phyloP scores from a whole-genome alignment of 2,113 vertebrate genomes.

The Fulica atra region DNA sequence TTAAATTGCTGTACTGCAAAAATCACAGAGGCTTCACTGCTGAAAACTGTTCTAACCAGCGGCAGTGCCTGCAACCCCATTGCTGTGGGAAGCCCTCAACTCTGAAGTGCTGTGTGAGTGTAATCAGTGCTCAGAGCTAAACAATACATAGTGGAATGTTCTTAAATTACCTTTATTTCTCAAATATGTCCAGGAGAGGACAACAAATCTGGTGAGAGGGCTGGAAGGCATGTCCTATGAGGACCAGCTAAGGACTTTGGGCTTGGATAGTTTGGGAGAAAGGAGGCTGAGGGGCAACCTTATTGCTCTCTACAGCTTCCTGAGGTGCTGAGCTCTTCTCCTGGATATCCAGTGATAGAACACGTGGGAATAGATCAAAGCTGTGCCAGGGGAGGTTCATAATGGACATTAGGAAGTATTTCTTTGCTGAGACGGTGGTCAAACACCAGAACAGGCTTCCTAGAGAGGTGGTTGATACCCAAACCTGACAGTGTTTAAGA shows the following conservation, averaged over 20 bases:
- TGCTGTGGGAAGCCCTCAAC: not conserved
- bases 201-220: not conserved
- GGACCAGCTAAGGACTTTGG: no score
- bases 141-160: not conserved
- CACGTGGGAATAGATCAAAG: rapidly evolving
- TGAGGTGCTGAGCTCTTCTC: not conserved
- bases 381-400: not conserved
- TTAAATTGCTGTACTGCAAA: not conserved
- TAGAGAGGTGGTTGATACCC: not conserved
- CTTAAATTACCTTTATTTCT: not conserved
- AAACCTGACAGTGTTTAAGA: not conserved
- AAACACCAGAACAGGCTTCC: not conserved
- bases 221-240: not conserved
- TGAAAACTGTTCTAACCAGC: rapidly evolving
- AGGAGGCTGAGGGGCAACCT: no score
- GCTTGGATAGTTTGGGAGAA: no score
- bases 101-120: not conserved
- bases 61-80: no score
- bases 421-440: not conserved
- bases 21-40: not conserved
- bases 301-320: not conserved
- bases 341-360: not conserved
- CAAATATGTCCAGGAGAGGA: not conserved
- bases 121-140: not conserved
- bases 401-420: not conserved